Conservation (phyloP, 2,888 invertebrate species). For the Eupithecia dodoneata region DNA sequence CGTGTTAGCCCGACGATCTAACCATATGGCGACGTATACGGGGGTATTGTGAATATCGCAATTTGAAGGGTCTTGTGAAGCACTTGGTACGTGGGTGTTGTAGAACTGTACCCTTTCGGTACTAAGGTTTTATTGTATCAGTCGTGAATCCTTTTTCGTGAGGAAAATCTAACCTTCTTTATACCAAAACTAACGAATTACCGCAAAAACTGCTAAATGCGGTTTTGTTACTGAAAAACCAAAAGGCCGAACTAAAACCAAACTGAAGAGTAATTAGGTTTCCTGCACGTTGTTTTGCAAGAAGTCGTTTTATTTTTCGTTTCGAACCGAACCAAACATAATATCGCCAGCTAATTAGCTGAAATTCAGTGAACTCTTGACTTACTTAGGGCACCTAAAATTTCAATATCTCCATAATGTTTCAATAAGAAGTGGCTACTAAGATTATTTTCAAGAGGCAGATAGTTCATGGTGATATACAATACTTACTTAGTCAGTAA, state of each 20-base stretch:
- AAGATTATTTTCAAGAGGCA: background rate
- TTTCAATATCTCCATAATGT: background rate
- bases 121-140: background rate
- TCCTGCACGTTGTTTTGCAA: background rate
- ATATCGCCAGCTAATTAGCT: background rate
- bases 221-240: background rate
- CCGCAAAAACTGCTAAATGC: background rate
- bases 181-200: background rate
- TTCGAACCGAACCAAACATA: background rate
- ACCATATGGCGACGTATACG: slow-evolving; percentile 60
- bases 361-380: background rate
- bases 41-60: slow-evolving; percentile 43
- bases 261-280: background rate
- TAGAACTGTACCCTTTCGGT: background rate
- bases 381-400: background rate
- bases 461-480: background rate
- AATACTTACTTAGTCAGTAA: background rate
- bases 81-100: background rate
- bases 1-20: slow-evolving; percentile 53
- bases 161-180: background rate
- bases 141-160: background rate
- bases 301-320: background rate
- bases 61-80: slow-evolving; percentile 37
- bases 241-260: background rate
- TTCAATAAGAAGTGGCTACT: background rate